Base-by-base conservation (phyloP, 2,113 vertebrate species). In the Syrrhaptes paradoxus region DNA sequence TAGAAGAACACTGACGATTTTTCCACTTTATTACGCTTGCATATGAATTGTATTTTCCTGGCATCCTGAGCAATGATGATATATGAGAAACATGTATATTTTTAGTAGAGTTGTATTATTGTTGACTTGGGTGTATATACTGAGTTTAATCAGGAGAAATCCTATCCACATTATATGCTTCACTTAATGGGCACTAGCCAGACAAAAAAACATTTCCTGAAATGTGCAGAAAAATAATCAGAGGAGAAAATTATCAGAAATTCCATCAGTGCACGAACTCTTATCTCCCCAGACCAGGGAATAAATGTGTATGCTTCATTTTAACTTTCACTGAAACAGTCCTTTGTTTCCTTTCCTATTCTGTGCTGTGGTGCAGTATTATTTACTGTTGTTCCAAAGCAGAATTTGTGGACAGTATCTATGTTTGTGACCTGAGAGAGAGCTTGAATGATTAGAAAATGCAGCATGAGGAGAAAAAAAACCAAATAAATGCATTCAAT, bases 61-160 rank as follows among this genome's bases (percentile, higher is more conserved):
- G 85, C 85, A 94, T 52, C 48, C 48, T 10, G 10, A 87, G 38
- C 80, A 91, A 90, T 77, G 81, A 96, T 81, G 95, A 88, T 79
- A 85, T 58, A 82, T 19, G 41, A 85, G 75, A 97, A 90, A 91
- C 8, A 28, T 31, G 41, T 52, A 74, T 92, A 91, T 96, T 96
- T 97, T 98, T 97, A 96, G 93, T 93, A 87, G 81, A 85, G 13
- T 68, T 67, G 7, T 85, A 58, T 96, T 97, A 80, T 74, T 96
- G 59, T 89, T 95, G 83, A 96, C 29, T 90, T 92, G 66, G 17
- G 29, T 73, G 15, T 57, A 81, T 71, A 66, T 43, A 84, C 41
- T 61, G 85, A 80, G 74, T 94, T 96, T 95, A 95, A 96, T 95
- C 81, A 95, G 73, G 43, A 86, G 49, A 83, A 95, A 62, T 86